These are phyloP conservation scores for Ametastegia equiseti DNA, from an alignment of 2,888 invertebrate genomes.

Conservation along the genomic window DNA sequence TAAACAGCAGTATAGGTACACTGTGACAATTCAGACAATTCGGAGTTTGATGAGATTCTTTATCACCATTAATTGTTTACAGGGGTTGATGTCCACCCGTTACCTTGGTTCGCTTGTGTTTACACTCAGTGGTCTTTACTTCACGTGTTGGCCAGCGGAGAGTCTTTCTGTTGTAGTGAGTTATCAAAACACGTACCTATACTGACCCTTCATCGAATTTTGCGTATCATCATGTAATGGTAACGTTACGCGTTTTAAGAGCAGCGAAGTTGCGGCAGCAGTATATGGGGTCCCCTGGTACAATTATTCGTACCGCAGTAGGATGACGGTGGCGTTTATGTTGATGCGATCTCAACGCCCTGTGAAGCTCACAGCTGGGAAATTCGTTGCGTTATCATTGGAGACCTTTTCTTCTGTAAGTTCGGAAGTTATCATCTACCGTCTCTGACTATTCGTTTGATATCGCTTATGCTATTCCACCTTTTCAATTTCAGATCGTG, in stretches of 20 bases:
- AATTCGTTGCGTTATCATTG: slow-evolving; percentile 35
- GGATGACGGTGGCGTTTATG: background rate
- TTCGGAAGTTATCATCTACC: background rate
- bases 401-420: slow-evolving; percentile 33
- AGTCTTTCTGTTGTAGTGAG: background rate
- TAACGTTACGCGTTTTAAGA: background rate
- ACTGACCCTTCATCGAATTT: background rate
- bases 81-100: no score
- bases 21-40: no score
- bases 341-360: slow-evolving; percentile 27
- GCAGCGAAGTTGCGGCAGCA: background rate
- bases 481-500: background rate
- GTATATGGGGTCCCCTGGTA: background rate
- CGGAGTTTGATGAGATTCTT: no score
- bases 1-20: no score
- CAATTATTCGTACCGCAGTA: background rate
- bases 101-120: background rate
- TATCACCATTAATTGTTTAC: no score
- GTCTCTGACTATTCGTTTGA: no score
- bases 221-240: no score
- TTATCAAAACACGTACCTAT: background rate
- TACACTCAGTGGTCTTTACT: background rate
- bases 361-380: slow-evolving; percentile 32
- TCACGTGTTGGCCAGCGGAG: background rate
- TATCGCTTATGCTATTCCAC: no score